Evolutionary conservation across 2,113 vertebrate genomes (phyloP).

Genomic region (chimpanzee (Pan troglodytes)): NHGRI_mPanTro3-v2.1_pri NC_072407.2:113198501-113199000

Average conservation of each 20-base stretch:
- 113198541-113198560: not conserved
- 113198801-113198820: not conserved
- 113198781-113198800: not conserved
- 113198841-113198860: not conserved
- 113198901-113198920: not conserved
- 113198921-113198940: not conserved
- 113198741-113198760: not conserved
- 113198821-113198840: not conserved
- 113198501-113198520: too few species aligned
- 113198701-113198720: not conserved
- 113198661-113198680: not conserved
- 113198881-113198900: not conserved
- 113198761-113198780: not conserved
- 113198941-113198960: not conserved
- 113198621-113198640: not conserved
- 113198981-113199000: not conserved
- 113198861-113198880: not conserved
- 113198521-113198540: too few species aligned
- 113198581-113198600: not conserved
- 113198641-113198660: not conserved
- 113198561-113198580: not conserved
- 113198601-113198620: not conserved
- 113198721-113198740: not conserved
- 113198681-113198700: not conserved
- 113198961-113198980: not conserved